phyloP scores from a whole-genome alignment of 1,140 invertebrate genomes.

The Micrasema longulum region DNA sequence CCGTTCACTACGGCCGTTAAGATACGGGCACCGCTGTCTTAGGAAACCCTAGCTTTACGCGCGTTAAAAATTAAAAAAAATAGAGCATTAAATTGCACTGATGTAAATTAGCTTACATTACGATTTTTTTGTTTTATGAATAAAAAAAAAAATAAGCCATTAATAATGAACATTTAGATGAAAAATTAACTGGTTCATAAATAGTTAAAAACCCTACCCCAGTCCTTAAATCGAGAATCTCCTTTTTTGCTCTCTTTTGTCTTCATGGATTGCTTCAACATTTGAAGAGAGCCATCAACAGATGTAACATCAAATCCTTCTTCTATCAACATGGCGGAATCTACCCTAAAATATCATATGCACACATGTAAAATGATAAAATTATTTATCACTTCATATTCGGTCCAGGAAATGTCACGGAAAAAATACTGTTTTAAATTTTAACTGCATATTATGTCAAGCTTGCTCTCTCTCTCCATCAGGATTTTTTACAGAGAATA shows the following conservation, averaged over 20 bases:
- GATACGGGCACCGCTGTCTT: too few species aligned
- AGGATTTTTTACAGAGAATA: too few species aligned
- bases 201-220: conserved; percentile 74
- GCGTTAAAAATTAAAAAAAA: neutral
- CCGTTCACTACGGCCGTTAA: too few species aligned
- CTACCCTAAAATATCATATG: conserved; percentile 80
- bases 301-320: conserved; percentile 89
- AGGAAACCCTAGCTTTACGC: too few species aligned
- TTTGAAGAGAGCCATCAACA: conserved; percentile 90
- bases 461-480: too few species aligned
- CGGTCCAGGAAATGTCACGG: too few species aligned
- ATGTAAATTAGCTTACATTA: neutral
- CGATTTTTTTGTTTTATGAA: neutral
- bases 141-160: too few species aligned
- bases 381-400: too few species aligned
- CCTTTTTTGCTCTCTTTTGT: conserved; percentile 85
- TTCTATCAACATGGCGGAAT: conserved; percentile 88
- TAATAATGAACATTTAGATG: neutral
- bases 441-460: too few species aligned
- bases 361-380: too few species aligned
- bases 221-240: conserved; percentile 82
- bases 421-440: too few species aligned
- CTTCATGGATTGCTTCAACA: conserved; percentile 89
- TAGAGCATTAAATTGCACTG: neutral
- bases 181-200: neutral